phyloP scores from a whole-genome alignment of 1,140 invertebrate species.

The Samia ricini region DNA sequence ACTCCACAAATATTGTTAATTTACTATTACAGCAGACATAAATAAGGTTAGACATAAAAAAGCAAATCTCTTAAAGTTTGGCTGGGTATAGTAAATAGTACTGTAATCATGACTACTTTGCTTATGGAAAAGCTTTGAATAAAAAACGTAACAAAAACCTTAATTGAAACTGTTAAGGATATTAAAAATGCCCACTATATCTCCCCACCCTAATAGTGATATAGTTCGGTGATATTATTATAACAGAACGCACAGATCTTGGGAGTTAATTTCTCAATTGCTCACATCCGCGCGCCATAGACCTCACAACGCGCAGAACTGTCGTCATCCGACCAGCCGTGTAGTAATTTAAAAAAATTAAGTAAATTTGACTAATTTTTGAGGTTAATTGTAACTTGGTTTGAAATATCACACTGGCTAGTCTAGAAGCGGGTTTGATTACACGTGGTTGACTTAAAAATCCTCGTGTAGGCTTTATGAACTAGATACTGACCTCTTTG shows the following conservation, averaged over 20 bases:
- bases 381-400: neutral
- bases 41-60: no score
- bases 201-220: neutral
- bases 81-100: no score
- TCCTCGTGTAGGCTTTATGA: no score
- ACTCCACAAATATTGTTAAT: no score
- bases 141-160: no score
- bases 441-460: neutral
- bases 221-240: neutral
- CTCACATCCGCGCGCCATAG: slow-evolving; percentile 53
- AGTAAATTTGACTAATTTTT: neutral
- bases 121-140: no score
- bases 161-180: no score
- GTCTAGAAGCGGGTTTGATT: neutral
- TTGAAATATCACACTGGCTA: neutral
- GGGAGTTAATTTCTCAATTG: slow-evolving; percentile 59
- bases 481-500: no score
- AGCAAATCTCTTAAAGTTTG: no score
- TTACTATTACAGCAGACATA: no score
- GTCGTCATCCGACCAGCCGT: slow-evolving; percentile 23
- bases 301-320: slow-evolving; percentile 37
- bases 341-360: slow-evolving; percentile 8
- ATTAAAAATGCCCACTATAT: no score
- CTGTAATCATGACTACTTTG: no score
- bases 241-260: slow-evolving; percentile 6